These are phyloP conservation scores for Amphimallon solstitiale DNA, from an alignment of 2,888 invertebrate species.

Conservation along the genomic window DNA sequence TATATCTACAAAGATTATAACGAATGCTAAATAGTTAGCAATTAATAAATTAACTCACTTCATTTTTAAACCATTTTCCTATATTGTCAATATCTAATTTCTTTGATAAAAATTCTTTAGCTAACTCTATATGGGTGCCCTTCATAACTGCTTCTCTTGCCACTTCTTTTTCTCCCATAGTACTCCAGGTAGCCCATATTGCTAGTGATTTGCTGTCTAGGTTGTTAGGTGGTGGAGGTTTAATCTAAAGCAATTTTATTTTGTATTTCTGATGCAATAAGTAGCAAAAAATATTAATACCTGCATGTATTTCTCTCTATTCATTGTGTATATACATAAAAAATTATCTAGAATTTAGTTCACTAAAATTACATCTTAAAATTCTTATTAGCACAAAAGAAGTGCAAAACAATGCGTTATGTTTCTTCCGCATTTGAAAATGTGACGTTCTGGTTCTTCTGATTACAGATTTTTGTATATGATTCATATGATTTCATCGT, in stretches of 20 bases:
- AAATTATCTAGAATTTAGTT: neutral
- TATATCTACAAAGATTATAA: constrained; percentile 66
- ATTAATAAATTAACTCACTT: constrained; percentile 61
- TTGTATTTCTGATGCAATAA: neutral
- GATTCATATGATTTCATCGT: constrained; percentile 16
- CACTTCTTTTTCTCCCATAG: constrained; percentile 71
- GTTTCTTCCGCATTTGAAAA: constrained; percentile 1
- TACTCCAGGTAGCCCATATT: constrained; percentile 75
- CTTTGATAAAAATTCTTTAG: constrained; percentile 69
- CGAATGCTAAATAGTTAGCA: constrained; percentile 26
- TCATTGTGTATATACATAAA: neutral
- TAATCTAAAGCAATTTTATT: constrained; percentile 40
- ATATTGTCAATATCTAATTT: constrained; percentile 67
- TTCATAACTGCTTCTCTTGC: constrained; percentile 76
- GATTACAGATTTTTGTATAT: neutral
- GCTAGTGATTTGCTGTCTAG: constrained; percentile 56
- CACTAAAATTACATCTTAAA: constrained; percentile 1
- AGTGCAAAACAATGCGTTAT: neutral
- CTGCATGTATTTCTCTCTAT: constrained; percentile 24
- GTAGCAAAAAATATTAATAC: neutral
- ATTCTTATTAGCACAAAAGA: neutral
- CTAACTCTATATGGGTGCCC: constrained; percentile 71
- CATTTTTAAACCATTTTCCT: constrained; percentile 67
- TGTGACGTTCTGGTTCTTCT: neutral
- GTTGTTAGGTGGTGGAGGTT: constrained; percentile 52